Evolutionary conservation across 2,113 vertebrate genomes (phyloP), one percentile per base, ranked within the genome.

Genomic region (Lutjanus erythropterus): DNA sequence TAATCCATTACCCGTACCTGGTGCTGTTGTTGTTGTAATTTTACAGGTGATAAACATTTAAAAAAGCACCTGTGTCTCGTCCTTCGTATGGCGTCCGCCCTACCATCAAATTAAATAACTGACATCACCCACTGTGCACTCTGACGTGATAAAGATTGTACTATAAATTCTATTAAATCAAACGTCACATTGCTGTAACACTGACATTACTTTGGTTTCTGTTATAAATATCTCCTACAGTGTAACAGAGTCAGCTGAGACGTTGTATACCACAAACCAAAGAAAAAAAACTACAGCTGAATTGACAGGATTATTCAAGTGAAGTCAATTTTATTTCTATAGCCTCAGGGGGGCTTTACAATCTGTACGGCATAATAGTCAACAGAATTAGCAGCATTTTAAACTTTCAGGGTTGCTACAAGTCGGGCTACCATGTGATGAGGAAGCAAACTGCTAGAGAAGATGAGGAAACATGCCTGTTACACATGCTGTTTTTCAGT

Each of bases 401-500:
- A 64, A 77, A 80, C 29, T 58, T 72, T 42, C 27, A 23, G 12
- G 19, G 12, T 59, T 8, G 16, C 49, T 53, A 27, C 58, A 79
- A 50, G 29, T 64, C n/a, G 11, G 52, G 46, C 65, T 33, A 21
- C 52, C 21, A 12, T 77, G 65, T 62, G 74, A 80, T 31, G 59
- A 80, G 52, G 60, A 68, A 70, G 70, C 77, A 60, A 64, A 71
- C 55, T 67, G 83, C 77, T 67, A 4, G 69, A 71, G 78, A 86
- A 55, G 83, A 81, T 58, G 73, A 75, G 75, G 71, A 71, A 80
- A 73, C 82, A 72, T 37, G 75, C 47, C 67, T 75, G 75, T 58
- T 90, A 73, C 75, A 79, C 84, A 75, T 59, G 80, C 79, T 72
- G 67, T 75, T 75, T 82, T 83, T 76, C 49, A 64, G 75, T 67